Evolutionary conservation across 92 coral and sea anemone genomes (phyloP), one percentile per base, ranked within the genome.

Genomic region (Zoanthus sansibaricus): DNA sequence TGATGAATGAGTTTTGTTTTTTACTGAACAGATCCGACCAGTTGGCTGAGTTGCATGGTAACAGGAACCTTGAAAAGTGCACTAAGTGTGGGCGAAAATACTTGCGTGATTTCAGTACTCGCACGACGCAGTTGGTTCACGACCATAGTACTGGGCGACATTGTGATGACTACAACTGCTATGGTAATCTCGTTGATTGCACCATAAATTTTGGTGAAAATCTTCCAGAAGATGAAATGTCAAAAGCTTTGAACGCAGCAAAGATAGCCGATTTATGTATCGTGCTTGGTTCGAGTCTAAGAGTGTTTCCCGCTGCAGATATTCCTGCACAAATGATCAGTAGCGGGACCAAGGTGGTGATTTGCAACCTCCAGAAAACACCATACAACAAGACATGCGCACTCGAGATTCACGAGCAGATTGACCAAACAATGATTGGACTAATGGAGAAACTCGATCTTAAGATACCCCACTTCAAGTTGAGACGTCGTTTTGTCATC

Each of bases 31-130:
- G 85, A 16, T 66, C 91, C n/a, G 82, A 91, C 66, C 90, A 93
- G 68, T 82, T 93, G 37, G 96, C 96, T 16, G 96, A 93, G 86
- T 75, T 90, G 25, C 95, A 90, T 76, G 95, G 95, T 10, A 92
- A 92, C 87, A 87, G 91, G 46, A 87, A 92, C 68, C 87, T 92
- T 46, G 95, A 92, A 78, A 92, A 83, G 76, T 92, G 95, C 77
- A 86, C 89, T 45, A 72, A 82, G 33, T 92, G 95, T 83, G 95
- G 89, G 46, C 86, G 93, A 44, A 90, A 92, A 75, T 92, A 92
- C 67, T 67, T 92, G 87, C 78, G 95, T 37, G 95, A 92, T 72
- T 92, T 90, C 74, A 87, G 74, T 42, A 91, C 93, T 18, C 84
- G 94, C 75, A 83, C 91, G 68, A 76, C 93, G 25, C 86, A 71